Percentiles rank a stretch among this genome's conserved stretches.
Evolutionary conservation across 1,140 invertebrate species (phyloP).

Genomic region (Ceratitis capitata): DNA sequence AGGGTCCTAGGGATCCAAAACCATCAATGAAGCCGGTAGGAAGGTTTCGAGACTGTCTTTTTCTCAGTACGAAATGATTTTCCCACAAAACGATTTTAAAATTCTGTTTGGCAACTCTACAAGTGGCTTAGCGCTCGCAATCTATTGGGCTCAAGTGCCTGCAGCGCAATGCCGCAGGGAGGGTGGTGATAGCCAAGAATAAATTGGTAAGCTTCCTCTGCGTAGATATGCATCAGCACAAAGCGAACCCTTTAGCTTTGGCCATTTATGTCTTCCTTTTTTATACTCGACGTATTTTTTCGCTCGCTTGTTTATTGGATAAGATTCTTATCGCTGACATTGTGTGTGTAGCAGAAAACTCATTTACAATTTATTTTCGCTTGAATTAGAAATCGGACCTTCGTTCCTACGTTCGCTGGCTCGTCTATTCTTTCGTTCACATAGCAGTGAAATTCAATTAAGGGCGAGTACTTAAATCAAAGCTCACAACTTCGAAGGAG

Average conservation of each 20-base stretch:
- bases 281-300: background rate
- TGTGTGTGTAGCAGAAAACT: slow-evolving; percentile 1
- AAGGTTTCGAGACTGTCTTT: too few relatives aligned
- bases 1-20: too few relatives aligned
- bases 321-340: background rate
- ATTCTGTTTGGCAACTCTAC: background rate
- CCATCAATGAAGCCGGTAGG: too few relatives aligned
- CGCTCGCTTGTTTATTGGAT: background rate
- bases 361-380: slow-evolving; percentile 31
- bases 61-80: too few relatives aligned
- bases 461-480: slow-evolving; percentile 4
- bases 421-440: too few relatives aligned
- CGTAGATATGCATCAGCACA: slow-evolving; percentile 13
- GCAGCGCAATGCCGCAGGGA: background rate
- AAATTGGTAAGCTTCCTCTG: slow-evolving; percentile 31
- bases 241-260: background rate
- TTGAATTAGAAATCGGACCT: background rate
- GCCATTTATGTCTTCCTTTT: background rate
- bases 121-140: background rate
- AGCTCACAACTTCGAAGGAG: background rate
- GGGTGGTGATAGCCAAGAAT: slow-evolving; percentile 16
- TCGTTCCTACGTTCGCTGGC: too few relatives aligned
- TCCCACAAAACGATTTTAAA: too few relatives aligned
- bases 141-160: background rate
- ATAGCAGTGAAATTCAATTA: background rate